A percentile compares a stretch with the other conserved stretches of the same genome.
phyloP scores from a whole-genome alignment of 1,140 invertebrate genomes.

The Fopius arisanus region DNA sequence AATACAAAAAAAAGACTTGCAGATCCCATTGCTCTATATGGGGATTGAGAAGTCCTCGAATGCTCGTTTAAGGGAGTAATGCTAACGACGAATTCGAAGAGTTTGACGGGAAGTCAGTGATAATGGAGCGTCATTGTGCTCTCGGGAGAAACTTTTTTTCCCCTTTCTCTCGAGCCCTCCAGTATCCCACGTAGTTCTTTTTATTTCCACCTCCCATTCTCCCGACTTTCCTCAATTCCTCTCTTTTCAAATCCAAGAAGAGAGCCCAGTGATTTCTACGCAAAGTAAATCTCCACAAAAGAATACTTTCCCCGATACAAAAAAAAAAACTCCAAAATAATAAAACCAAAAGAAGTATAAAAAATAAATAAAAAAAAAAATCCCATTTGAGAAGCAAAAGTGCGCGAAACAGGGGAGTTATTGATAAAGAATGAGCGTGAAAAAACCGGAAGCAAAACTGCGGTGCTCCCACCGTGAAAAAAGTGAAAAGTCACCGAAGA shows the following conservation, averaged over 20 bases:
- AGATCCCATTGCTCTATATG: not conserved
- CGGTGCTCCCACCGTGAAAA: not conserved
- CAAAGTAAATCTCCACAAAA: not conserved
- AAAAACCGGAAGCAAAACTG: not conserved
- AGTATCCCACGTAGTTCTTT: not conserved
- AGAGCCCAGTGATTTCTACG: not conserved
- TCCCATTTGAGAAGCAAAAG: not conserved
- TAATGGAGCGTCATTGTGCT: conserved; percentile 28
- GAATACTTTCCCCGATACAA: conserved; percentile 7
- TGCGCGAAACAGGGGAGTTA: not conserved
- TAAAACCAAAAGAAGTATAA: too few species aligned
- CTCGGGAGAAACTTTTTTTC: conserved; percentile 14
- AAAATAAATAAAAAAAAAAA: not conserved
- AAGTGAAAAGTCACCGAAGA: not conserved
- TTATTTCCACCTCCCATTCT: not conserved
- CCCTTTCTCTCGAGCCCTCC: not conserved
- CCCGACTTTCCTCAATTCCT: not conserved
- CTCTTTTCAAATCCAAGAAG: not conserved
- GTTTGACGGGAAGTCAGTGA: conserved; percentile 29
- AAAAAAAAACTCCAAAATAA: too few species aligned
- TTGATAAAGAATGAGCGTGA: not conserved
- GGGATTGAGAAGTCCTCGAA: conserved; percentile 14
- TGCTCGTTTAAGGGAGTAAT: conserved; percentile 29
- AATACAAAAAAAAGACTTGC: conserved; percentile 31
- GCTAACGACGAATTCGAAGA: conserved; percentile 34